A percentile compares a stretch with the other conserved stretches of the same genome.
Conservation (phyloP, 2,113 vertebrate genomes). For the Clarias batrachus region DNA sequence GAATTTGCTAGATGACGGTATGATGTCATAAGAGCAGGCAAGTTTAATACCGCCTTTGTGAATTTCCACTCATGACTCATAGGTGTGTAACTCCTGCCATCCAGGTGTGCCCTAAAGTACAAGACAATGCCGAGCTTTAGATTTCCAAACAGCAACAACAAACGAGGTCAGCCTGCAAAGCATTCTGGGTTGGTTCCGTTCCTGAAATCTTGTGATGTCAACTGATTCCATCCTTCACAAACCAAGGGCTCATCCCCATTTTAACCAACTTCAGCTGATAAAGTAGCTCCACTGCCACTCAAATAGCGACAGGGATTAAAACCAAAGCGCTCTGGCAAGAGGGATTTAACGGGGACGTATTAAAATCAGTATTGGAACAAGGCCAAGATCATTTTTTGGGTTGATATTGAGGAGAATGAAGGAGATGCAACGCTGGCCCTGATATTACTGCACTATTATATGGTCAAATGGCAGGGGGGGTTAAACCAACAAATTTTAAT, state of each 20-base stretch:
- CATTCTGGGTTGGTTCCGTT: background rate
- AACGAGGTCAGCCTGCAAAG: background rate
- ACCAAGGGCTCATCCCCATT: slow-evolving; percentile 16
- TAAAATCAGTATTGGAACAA: background rate
- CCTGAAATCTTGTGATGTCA: background rate
- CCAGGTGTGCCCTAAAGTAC: background rate
- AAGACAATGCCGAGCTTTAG: background rate
- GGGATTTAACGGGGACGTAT: background rate
- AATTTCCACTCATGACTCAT: background rate
- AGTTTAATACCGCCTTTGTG: background rate
- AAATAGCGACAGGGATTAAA: background rate
- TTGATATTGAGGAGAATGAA: background rate
- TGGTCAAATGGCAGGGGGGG: background rate
- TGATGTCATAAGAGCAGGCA: background rate
- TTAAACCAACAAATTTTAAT: background rate
- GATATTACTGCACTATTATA: background rate
- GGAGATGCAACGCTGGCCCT: background rate
- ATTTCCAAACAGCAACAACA: background rate
- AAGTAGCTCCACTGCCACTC: background rate
- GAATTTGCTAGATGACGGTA: background rate
- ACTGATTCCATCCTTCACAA: background rate
- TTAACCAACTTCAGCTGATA: background rate
- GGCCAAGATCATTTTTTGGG: background rate
- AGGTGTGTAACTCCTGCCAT: background rate
- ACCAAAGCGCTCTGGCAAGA: background rate